A percentile compares a stretch with the other conserved stretches of the same genome.
Evolutionary conservation across 2,888 invertebrate genomes (phyloP).

Genomic region (Norana najaformis): DNA sequence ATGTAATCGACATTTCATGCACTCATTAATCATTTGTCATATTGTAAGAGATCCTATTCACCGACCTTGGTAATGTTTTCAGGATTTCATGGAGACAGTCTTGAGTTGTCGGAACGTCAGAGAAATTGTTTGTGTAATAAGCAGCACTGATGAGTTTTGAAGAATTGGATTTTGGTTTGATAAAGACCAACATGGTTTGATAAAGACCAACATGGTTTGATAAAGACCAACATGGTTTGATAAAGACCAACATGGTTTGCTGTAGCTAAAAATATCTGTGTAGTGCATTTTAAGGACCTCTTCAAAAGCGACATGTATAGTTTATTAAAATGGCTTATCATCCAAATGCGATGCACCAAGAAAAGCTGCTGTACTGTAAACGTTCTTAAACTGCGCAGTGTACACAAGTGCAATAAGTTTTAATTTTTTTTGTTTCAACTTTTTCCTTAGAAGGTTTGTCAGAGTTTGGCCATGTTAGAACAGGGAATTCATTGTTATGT

Average conservation of each 20-base stretch:
- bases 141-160: neutral
- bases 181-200: too few relatives aligned
- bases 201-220: neutral
- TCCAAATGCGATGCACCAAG: neutral
- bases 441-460: too few relatives aligned
- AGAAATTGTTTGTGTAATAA: neutral
- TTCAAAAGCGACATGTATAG: neutral
- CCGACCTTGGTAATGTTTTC: neutral
- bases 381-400: neutral
- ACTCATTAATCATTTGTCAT: neutral
- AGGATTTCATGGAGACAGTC: neutral
- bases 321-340: neutral
- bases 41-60: neutral
- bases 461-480: too few relatives aligned
- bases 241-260: too few relatives aligned
- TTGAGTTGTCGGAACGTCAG: neutral
- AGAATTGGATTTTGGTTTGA: neutral
- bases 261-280: neutral
- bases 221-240: neutral
- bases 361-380: neutral
- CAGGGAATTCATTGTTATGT: too few relatives aligned
- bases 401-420: neutral
- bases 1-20: neutral
- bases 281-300: neutral
- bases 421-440: too few relatives aligned